Base-by-base conservation (phyloP, 1,140 invertebrate genomes). In the Dinothrombium tinctorium region DNA sequence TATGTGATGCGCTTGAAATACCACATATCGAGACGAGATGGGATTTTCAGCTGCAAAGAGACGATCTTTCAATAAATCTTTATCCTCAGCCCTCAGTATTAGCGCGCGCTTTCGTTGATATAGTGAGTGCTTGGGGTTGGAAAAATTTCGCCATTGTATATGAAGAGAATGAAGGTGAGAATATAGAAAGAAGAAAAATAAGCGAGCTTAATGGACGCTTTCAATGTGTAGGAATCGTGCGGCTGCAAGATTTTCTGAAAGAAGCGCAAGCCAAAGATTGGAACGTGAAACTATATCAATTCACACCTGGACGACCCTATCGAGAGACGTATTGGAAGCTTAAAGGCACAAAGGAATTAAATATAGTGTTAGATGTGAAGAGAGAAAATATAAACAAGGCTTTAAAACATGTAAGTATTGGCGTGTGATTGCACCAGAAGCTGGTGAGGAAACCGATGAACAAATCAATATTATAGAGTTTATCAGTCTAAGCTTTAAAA, bases 1-100 rank as follows among this genome's bases (percentile, higher is more conserved):
- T 89, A 25, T 83, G 80, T 49, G 81, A 89, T 56, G 67, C 68
- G 19, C 69, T 83, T 51, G 80, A 87, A 61, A 69, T 92, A 32
- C 83, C 86, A 0, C 80, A 86, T 51, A 65, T 90, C 38, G 68
- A 77, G 49, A 69, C 69, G 1, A 69, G 73, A 41, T 74, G 68
- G 63, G 72, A 60, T 58, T 68, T 25, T 51, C 56, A 55, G 52
- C 67, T 54, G 50, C 60, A 50, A 48, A 51, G 70, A 52, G 67
- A 73, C 50, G 71, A 69, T 55, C 64, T 59, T 40, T 64, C 69
- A 3, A 61, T 89, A 20, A 89, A 86, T 62, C 54, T 92, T 21
- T 77, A 78, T 63, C 84, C 84, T 1, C 52, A 60, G 45, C 56
- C 61, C 24, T 46, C 54, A 17, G 47, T 54, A 2, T 45, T 64